phyloP scores from a whole-genome alignment of 2,888 invertebrate species.

The Acanthosepion lycidas region DNA sequence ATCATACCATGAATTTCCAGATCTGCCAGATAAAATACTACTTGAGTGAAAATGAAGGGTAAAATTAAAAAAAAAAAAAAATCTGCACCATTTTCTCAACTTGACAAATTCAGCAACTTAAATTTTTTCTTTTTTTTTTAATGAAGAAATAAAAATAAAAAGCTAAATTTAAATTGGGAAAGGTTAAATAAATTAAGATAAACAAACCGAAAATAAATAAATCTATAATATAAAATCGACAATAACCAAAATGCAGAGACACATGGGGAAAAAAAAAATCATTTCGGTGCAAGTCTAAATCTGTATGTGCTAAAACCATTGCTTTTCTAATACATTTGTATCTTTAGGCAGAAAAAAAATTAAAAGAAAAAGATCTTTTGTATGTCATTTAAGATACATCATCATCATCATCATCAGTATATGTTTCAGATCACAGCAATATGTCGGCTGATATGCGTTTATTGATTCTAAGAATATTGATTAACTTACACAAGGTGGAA shows the following conservation, averaged over 20 bases:
- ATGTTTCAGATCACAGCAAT: background rate
- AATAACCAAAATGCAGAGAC: background rate
- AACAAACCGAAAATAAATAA: background rate
- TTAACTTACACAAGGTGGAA: background rate
- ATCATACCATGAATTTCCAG: background rate
- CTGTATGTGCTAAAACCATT: background rate
- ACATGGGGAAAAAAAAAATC: background rate
- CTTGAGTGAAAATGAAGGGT: no score
- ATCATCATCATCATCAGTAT: background rate
- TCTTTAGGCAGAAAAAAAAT: background rate
- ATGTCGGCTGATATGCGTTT: background rate
- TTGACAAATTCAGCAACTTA: no score
- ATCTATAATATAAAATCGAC: background rate
- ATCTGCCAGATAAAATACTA: no score
- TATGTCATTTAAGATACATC: background rate
- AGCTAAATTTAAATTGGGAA: background rate
- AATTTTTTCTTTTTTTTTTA: no score
- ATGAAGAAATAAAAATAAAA: background rate
- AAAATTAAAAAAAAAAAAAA: no score
- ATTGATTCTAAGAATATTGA: constrained; percentile 18
- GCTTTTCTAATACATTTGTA: background rate
- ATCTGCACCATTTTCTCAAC: no score
- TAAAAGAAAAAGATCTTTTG: background rate
- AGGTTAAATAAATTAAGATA: background rate
- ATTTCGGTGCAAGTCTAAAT: no score